Conservation (phyloP, 2,888 invertebrate genomes). For the Spilarctia lutea region DNA sequence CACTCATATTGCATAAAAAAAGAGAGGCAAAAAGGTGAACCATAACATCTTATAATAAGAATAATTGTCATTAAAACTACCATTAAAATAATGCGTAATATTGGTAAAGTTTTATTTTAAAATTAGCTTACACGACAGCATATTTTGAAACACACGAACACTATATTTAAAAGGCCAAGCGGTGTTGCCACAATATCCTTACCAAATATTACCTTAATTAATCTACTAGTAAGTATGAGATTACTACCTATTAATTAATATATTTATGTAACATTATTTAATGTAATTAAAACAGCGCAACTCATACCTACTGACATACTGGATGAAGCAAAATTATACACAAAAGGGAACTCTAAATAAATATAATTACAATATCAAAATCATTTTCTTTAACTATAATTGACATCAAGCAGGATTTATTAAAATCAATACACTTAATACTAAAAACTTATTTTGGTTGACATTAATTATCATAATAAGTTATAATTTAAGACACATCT, state of each 20-base stretch:
- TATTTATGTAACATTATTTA: slow-evolving; percentile 57
- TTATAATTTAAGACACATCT: slow-evolving; percentile 51
- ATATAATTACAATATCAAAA: slow-evolving; percentile 69
- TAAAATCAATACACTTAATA: slow-evolving; percentile 55
- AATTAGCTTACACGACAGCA: slow-evolving; percentile 56
- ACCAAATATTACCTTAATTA: slow-evolving; percentile 46
- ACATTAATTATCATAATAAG: slow-evolving; percentile 39
- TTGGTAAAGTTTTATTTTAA: slow-evolving; percentile 59
- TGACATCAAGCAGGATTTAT: slow-evolving; percentile 82
- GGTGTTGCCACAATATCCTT: slow-evolving; percentile 83
- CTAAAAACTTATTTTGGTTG: slow-evolving; percentile 69
- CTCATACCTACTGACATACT: slow-evolving; percentile 57
- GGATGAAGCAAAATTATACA: slow-evolving; percentile 52
- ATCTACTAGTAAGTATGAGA: slow-evolving; percentile 67
- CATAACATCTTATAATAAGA: slow-evolving; percentile 68
- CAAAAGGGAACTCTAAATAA: slow-evolving; percentile 56
- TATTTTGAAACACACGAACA: slow-evolving; percentile 76
- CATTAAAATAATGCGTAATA: slow-evolving; percentile 70
- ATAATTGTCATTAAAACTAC: slow-evolving; percentile 57
- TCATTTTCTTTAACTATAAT: slow-evolving; percentile 78
- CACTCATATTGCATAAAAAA: slow-evolving; percentile 84
- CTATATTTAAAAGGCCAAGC: slow-evolving; percentile 85
- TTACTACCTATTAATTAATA: slow-evolving; percentile 62
- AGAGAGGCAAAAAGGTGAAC: slow-evolving; percentile 80
- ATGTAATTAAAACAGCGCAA: slow-evolving; percentile 53